These are phyloP conservation scores for Gymnodraco acuticeps DNA, from an alignment of 2,797 vertebrate genomes.

Conservation along the genomic window DNA sequence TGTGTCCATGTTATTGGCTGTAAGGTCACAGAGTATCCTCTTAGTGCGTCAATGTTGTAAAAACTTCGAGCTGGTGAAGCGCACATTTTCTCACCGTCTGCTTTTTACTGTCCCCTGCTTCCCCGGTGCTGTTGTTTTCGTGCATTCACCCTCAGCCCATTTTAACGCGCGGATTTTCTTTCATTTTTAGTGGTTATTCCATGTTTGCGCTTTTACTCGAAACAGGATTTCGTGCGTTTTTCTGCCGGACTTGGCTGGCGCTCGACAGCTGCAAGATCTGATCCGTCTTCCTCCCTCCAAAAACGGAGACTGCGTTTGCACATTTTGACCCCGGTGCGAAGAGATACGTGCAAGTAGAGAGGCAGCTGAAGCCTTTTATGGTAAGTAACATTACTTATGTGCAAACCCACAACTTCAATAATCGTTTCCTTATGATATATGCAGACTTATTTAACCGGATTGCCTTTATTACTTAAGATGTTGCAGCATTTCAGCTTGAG, in stretches of 20 bases:
- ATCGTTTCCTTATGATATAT: background rate
- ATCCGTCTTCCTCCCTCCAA: conserved; percentile 10
- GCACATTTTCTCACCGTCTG: background rate
- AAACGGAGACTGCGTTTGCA: background rate
- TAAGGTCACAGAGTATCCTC: accelerated
- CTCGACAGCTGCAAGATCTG: conserved; percentile 35
- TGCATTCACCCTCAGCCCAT: background rate
- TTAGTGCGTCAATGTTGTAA: background rate
- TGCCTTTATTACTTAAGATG: too few relatives aligned
- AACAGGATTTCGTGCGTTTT: background rate
- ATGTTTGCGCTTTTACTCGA: background rate
- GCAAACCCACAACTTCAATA: background rate
- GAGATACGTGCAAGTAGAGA: background rate
- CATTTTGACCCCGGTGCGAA: background rate
- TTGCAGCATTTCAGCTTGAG: background rate
- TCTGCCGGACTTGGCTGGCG: background rate
- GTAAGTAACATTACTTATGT: background rate
- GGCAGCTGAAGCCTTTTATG: background rate
- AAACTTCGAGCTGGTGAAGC: background rate
- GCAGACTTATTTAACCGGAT: too few relatives aligned
- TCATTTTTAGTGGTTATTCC: accelerated
- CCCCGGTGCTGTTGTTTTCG: background rate
- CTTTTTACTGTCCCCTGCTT: background rate
- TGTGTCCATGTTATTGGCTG: accelerated
- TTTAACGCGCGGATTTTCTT: background rate